A percentile compares a stretch with the other conserved stretches of the same genome.
Evolutionary conservation across 2,888 invertebrate species (phyloP).

Genomic region (Eilema depressum): DNA sequence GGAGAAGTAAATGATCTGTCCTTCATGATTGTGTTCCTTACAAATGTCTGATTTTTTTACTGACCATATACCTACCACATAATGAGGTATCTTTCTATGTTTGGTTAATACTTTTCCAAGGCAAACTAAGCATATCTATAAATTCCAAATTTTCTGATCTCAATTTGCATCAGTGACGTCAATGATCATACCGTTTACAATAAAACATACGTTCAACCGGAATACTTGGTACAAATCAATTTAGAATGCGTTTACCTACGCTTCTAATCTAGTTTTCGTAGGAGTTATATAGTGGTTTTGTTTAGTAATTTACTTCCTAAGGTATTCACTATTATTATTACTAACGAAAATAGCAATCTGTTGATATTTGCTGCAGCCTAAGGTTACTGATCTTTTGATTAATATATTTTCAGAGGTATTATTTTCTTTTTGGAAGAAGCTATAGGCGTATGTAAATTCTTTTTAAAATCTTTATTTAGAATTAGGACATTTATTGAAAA

Average conservation of each 20-base stretch:
- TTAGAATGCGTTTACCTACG: not conserved
- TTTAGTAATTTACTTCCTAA: not conserved
- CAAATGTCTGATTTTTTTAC: too few species aligned
- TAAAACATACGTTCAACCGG: not conserved
- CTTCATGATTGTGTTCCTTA: too few species aligned
- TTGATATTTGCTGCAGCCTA: not conserved
- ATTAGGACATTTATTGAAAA: too few species aligned
- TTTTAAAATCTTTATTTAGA: too few species aligned
- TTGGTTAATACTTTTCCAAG: not conserved
- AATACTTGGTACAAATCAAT: not conserved
- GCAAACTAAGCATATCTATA: not conserved
- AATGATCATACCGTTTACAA: constrained; percentile 1
- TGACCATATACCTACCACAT: too few species aligned
- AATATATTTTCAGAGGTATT: too few species aligned
- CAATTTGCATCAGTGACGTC: not conserved
- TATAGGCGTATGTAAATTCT: too few species aligned
- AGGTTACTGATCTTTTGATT: not conserved
- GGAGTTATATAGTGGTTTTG: not conserved
- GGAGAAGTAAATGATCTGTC: too few species aligned
- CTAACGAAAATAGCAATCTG: not conserved
- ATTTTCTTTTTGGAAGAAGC: too few species aligned
- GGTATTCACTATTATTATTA: too few species aligned
- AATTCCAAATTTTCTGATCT: not conserved
- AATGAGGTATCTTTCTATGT: too few species aligned
- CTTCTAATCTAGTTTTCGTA: not conserved